These are phyloP conservation scores for Clanis bilineata DNA, from an alignment of 2,888 invertebrate species.

Conservation along the genomic window DNA sequence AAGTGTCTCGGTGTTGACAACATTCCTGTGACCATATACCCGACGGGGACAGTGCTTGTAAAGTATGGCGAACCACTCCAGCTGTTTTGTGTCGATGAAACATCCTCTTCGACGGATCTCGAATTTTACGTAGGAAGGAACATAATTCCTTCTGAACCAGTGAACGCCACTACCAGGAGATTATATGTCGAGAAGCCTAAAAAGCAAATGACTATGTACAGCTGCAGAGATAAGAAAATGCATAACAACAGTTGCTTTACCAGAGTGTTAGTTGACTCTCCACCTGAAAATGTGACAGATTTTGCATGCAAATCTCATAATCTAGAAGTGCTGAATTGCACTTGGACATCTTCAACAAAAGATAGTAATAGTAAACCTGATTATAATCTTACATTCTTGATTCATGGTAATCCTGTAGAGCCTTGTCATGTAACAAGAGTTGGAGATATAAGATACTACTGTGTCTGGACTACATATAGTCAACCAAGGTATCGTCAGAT, in stretches of 20 bases:
- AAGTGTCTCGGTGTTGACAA: slow-evolving; percentile 53
- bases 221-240: slow-evolving; percentile 71
- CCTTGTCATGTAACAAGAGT: slow-evolving; percentile 41
- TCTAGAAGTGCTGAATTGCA: slow-evolving; percentile 88
- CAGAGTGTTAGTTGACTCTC: slow-evolving; percentile 69
- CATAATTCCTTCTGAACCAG: slow-evolving; percentile 59
- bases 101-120: slow-evolving; percentile 64
- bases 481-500: slow-evolving; percentile 70
- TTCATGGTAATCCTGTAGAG: slow-evolving; percentile 42
- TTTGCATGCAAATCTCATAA: slow-evolving; percentile 89
- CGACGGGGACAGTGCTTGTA: slow-evolving; percentile 81
- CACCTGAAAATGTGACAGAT: slow-evolving; percentile 84
- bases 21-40: slow-evolving; percentile 66
- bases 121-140: slow-evolving; percentile 57
- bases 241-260: slow-evolving; percentile 48
- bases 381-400: slow-evolving; percentile 53
- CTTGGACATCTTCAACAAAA: slow-evolving; percentile 83
- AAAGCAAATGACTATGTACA: slow-evolving; percentile 76
- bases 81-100: slow-evolving; percentile 84
- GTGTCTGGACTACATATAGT: slow-evolving; percentile 57
- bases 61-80: slow-evolving; percentile 83
- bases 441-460: slow-evolving; percentile 46
- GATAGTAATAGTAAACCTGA: slow-evolving; percentile 46
- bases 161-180: slow-evolving; percentile 85
- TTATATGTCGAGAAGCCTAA: slow-evolving; percentile 80